Evolutionary conservation across 2,113 vertebrate genomes (phyloP).

Genomic region (Tinamus guttatus): DNA sequence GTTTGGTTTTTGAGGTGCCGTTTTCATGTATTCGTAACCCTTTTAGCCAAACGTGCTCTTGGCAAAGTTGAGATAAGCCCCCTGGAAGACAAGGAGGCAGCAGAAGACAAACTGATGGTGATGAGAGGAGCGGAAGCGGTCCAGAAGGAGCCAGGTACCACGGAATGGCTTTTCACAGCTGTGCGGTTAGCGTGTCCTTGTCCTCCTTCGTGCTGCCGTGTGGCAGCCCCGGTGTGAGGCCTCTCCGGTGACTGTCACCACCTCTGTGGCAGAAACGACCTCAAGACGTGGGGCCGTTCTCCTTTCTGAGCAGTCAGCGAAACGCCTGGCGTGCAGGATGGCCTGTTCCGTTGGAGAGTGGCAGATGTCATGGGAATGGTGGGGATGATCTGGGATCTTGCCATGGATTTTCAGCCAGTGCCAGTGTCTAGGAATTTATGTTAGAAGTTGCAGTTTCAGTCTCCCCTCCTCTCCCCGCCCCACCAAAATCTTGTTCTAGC

Average conservation of each 20-base stretch:
- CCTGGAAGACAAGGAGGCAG: conserved; percentile 55
- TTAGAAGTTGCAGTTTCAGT: not conserved
- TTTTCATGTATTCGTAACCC: conserved; percentile 43
- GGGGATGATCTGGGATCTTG: not conserved
- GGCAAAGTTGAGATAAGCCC: conserved; percentile 53
- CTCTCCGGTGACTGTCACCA: not conserved
- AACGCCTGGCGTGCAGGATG: not conserved
- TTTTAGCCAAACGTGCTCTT: conserved; percentile 61
- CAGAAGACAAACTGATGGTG: conserved; percentile 32
- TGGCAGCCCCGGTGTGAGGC: not conserved
- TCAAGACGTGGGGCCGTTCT: fast-evolving
- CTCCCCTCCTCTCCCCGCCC: not conserved
- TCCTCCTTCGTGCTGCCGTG: not conserved
- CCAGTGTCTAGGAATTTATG: not conserved
- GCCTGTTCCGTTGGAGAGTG: not conserved
- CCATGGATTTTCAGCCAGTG: not conserved
- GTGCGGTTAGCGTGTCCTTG: not conserved
- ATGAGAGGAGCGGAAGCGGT: conserved; percentile 20
- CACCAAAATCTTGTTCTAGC: not conserved
- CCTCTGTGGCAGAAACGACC: not conserved
- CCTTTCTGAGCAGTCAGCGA: not conserved
- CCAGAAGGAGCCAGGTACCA: conserved; percentile 44
- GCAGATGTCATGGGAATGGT: not conserved
- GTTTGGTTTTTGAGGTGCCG: not conserved
- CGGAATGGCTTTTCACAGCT: not conserved